Evolutionary conservation across 2,888 invertebrate species (phyloP).

Genomic region (Artemia sinica): DNA sequence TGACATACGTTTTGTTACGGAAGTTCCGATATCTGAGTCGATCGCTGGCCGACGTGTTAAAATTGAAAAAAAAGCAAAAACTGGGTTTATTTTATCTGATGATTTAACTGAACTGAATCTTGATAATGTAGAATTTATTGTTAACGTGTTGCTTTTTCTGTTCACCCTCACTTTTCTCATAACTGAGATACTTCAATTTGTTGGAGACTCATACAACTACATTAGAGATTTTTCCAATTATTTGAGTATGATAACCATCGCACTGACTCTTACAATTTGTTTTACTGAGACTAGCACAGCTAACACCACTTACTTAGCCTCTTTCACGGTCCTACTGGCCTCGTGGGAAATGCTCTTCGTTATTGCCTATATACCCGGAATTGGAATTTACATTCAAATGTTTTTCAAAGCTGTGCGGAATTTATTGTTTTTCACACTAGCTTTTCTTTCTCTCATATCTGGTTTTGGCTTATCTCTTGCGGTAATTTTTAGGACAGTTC

Average conservation of each 20-base stretch:
- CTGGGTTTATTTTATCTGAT: not conserved
- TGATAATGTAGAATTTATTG: not conserved
- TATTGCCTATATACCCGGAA: conserved; percentile 70
- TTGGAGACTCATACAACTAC: not conserved
- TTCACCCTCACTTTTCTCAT: not conserved
- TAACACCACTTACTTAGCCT: not conserved
- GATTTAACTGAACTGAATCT: not conserved
- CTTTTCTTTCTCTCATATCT: conserved; percentile 72
- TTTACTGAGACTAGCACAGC: not conserved
- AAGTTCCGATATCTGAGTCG: not conserved
- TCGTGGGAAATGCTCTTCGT: conserved; percentile 34
- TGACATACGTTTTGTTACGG: not conserved
- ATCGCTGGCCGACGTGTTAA: not conserved
- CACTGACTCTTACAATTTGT: not conserved
- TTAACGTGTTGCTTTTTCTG: conserved; percentile 1
- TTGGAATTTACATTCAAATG: conserved; percentile 79
- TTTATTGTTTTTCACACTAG: conserved; percentile 48
- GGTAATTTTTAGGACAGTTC: conserved; percentile 65
- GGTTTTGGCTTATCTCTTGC: conserved; percentile 62
- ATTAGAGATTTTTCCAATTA: conserved; percentile 2
- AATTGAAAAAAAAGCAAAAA: not conserved
- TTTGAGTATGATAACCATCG: not conserved
- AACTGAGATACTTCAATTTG: conserved; percentile 3
- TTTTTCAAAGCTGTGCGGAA: conserved; percentile 37
- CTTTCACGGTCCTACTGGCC: not conserved